phyloP scores from a whole-genome alignment of 2,888 invertebrate species.

The Diaprepes abbreviatus region DNA sequence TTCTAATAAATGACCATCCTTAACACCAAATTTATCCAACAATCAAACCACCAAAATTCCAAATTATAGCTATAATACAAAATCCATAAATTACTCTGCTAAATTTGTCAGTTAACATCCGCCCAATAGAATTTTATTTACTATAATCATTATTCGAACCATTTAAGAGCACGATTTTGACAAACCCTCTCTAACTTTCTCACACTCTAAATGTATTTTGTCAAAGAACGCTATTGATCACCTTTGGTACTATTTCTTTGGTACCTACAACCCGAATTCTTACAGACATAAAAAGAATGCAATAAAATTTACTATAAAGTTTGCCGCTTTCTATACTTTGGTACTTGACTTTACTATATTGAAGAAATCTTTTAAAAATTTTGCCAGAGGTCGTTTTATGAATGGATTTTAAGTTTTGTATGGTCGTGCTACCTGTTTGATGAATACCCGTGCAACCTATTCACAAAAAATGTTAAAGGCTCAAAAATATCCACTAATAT shows the following conservation, averaged over 20 bases:
- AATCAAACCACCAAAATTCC: background rate
- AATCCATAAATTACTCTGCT: constrained; percentile 17
- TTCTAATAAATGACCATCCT: background rate
- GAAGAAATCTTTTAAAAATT: constrained; percentile 51
- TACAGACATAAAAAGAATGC: constrained; percentile 31
- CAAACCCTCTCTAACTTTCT: constrained; percentile 49
- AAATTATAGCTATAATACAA: background rate
- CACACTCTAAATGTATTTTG: constrained; percentile 49
- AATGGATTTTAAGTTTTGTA: constrained; percentile 48
- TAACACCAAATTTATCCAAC: background rate
- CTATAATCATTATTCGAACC: constrained; percentile 35
- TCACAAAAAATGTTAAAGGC: constrained; percentile 36
- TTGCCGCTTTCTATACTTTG: constrained; percentile 51
- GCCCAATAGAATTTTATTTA: constrained; percentile 35
- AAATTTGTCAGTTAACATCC: constrained; percentile 35
- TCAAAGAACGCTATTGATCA: constrained; percentile 42
- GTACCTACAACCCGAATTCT: constrained; percentile 27
- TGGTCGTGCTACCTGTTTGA: constrained; percentile 44
- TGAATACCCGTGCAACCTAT: constrained; percentile 41
- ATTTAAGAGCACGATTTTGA: constrained; percentile 44
- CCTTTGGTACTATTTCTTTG: constrained; percentile 33
- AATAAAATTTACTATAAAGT: constrained; percentile 44
- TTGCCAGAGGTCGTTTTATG: constrained; percentile 47
- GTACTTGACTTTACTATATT: constrained; percentile 53
- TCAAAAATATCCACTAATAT: constrained; percentile 52